These are phyloP conservation scores for Mastomys natalensis DNA, from an alignment of 2,113 vertebrate genomes.

Conservation along the genomic window DNA sequence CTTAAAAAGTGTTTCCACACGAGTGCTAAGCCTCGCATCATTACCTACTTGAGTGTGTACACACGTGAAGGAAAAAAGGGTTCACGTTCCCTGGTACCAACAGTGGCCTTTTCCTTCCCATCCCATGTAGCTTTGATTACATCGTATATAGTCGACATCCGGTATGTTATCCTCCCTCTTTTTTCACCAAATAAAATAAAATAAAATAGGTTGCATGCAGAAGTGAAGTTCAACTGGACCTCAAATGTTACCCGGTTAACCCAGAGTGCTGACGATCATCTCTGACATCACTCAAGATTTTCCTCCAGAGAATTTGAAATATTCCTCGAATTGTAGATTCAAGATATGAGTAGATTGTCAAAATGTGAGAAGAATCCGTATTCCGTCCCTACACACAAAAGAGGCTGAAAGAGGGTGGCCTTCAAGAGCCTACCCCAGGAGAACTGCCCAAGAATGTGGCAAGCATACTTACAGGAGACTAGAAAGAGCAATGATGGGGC, in stretches of 20 bases:
- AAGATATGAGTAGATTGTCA: background rate
- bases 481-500: slow-evolving; percentile 84
- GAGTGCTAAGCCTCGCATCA: background rate
- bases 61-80: background rate
- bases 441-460: slow-evolving; percentile 72
- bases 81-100: background rate
- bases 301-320: background rate
- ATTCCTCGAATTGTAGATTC: background rate
- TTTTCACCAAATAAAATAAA: background rate
- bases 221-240: background rate
- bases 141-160: background rate
- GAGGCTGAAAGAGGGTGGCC: slow-evolving; percentile 47
- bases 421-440: slow-evolving; percentile 71
- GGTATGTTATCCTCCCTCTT: background rate
- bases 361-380: background rate
- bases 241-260: background rate
- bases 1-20: background rate
- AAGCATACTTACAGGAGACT: slow-evolving; percentile 60
- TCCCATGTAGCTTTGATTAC: background rate
- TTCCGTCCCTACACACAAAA: background rate
- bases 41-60: background rate
- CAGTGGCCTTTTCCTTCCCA: background rate
- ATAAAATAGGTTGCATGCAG: background rate
- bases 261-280: background rate
- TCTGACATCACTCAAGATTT: background rate